phyloP scores from a whole-genome alignment of 2,797 vertebrate genomes.

The Petrocephalus sullivani region DNA sequence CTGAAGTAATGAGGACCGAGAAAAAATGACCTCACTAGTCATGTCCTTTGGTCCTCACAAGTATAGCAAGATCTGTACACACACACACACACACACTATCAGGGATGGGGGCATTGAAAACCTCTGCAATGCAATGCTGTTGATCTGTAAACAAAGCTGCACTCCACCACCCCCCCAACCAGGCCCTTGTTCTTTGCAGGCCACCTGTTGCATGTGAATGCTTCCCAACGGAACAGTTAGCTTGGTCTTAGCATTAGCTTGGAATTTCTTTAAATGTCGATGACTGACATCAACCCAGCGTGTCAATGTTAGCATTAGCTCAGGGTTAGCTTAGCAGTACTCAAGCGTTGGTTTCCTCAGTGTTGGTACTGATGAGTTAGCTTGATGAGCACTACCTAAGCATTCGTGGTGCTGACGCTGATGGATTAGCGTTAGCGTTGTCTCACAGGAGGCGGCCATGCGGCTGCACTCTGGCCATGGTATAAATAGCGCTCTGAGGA shows the following conservation, averaged over 20 bases:
- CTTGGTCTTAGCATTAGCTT: background rate
- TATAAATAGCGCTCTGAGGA: conserved; percentile 24
- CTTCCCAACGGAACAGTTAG: background rate
- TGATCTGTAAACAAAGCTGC: background rate
- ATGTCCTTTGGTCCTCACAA: no score
- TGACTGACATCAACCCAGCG: background rate
- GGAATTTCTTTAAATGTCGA: background rate
- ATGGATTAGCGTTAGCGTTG: background rate
- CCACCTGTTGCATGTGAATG: background rate
- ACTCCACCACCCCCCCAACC: background rate
- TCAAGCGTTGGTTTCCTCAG: no score
- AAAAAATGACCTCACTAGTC: no score
- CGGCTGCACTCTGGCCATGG: background rate
- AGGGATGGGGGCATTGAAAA: background rate
- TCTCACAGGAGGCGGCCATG: background rate
- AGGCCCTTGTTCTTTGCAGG: background rate
- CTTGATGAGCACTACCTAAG: background rate
- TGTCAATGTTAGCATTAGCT: background rate
- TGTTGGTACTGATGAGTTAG: background rate
- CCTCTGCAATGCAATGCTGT: background rate
- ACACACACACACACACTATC: no score
- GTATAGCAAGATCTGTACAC: no score
- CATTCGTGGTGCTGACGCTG: background rate
- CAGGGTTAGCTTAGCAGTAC: background rate
- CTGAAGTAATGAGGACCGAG: background rate